These are phyloP conservation scores for Heliconius melpomene DNA, from an alignment of 1,140 invertebrate species.

Conservation along the genomic window DNA sequence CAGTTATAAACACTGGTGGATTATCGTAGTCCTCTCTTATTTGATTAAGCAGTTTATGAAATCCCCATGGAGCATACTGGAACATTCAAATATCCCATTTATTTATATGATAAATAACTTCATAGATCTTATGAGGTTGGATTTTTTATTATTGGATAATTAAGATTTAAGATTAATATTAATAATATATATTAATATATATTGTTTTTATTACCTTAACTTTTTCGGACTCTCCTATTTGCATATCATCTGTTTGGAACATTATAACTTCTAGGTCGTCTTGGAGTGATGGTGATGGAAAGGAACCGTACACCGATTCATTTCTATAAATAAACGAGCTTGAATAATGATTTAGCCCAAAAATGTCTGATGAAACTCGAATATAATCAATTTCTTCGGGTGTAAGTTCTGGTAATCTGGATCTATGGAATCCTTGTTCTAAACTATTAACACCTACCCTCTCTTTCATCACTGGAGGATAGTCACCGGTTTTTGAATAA, in stretches of 20 bases:
- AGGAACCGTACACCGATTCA: conserved; percentile 42
- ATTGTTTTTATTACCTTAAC: conserved; percentile 42
- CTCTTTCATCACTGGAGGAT: conserved; percentile 80
- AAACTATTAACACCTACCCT: conserved; percentile 77
- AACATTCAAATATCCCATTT: background rate
- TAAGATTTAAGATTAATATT: too few species aligned
- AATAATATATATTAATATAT: background rate
- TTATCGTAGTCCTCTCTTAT: conserved; percentile 64
- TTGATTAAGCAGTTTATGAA: conserved; percentile 53
- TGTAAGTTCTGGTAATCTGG: conserved; percentile 70
- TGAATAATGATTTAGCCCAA: conserved; percentile 83
- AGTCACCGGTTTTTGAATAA: conserved; percentile 82
- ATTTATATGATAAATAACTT: too few species aligned
- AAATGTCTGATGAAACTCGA: conserved; percentile 80
- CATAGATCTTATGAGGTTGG: too few species aligned
- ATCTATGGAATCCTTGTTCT: conserved; percentile 68
- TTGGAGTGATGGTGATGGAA: conserved; percentile 47
- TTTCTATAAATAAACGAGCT: conserved; percentile 58
- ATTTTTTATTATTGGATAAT: too few species aligned
- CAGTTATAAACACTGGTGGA: conserved; percentile 36
- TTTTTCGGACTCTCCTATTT: conserved; percentile 38
- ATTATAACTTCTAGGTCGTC: conserved; percentile 46
- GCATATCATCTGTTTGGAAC: conserved; percentile 48
- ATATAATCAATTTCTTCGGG: conserved; percentile 56
- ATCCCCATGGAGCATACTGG: conserved; percentile 57